phyloP scores from a whole-genome alignment of 2,113 vertebrate species.

The Motacilla tschutschensis region DNA sequence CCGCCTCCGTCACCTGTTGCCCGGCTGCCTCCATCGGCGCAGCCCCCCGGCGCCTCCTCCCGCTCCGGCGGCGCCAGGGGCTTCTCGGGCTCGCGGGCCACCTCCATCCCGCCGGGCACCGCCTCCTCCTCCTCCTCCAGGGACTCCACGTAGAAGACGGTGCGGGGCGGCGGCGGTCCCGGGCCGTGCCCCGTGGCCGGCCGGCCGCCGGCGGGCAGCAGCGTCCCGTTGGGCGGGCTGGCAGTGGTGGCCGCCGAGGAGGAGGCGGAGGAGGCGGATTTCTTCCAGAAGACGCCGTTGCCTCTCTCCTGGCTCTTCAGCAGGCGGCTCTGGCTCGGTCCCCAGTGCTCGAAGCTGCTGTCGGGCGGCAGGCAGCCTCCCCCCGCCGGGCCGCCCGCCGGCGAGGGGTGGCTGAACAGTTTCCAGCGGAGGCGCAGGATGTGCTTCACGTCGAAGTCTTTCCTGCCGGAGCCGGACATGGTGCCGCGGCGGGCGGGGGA shows the following conservation, averaged over 20 bases:
- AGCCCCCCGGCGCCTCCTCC: slow-evolving; percentile 54
- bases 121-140: slow-evolving; percentile 67
- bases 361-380: slow-evolving; percentile 67
- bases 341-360: slow-evolving; percentile 78
- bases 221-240: slow-evolving; percentile 63
- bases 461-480: slow-evolving; percentile 78
- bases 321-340: slow-evolving; percentile 76
- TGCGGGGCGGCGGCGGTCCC: slow-evolving; percentile 53
- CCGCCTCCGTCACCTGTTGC: slow-evolving; percentile 75
- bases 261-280: slow-evolving; percentile 58
- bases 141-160: slow-evolving; percentile 77
- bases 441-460: slow-evolving; percentile 82
- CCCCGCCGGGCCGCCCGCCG: slow-evolving; percentile 52
- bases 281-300: slow-evolving; percentile 72
- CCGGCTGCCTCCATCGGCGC: slow-evolving; percentile 31
- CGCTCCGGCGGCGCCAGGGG: slow-evolving; percentile 56
- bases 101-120: slow-evolving; percentile 64
- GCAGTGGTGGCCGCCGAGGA: slow-evolving; percentile 54
- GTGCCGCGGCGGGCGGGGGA: slow-evolving; percentile 2
- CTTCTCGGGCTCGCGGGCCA: slow-evolving; percentile 60
- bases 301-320: slow-evolving; percentile 73
- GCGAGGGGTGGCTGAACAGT: slow-evolving; percentile 78
- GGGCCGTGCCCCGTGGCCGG: slow-evolving; percentile 30
- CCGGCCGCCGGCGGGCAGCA: slow-evolving; percentile 52
- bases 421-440: slow-evolving; percentile 81